Evolutionary conservation across 2,113 vertebrate species (phyloP).

Genomic region (Psittacula cyanocephala): DNA sequence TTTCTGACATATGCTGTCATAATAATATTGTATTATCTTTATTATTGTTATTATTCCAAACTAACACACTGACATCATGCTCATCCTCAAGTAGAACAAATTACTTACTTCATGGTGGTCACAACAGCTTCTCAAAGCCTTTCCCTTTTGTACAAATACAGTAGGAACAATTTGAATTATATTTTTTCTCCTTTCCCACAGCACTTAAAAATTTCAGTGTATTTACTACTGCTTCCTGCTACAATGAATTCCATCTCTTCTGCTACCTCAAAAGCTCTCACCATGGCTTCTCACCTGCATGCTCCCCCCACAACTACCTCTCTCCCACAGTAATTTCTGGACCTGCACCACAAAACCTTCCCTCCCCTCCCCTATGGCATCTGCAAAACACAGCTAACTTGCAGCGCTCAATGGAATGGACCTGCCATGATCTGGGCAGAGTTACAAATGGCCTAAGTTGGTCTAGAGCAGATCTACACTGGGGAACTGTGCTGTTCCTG

Average conservation of each 20-base stretch:
- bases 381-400: neutral
- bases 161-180: neutral
- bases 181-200: neutral
- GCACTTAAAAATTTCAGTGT: neutral
- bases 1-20: neutral
- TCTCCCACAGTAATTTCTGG: neutral
- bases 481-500: neutral
- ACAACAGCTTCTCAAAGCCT: neutral
- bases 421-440: neutral
- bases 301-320: neutral
- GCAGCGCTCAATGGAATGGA: fast-evolving
- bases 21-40: neutral
- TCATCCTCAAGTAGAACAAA: neutral
- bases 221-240: neutral
- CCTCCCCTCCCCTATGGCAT: neutral
- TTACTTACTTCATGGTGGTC: neutral
- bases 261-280: neutral
- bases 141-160: neutral
- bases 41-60: neutral
- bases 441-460: neutral
- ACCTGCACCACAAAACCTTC: neutral
- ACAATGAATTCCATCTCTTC: neutral
- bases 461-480: neutral
- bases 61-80: neutral
- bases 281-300: neutral